A percentile compares a stretch with the other conserved stretches of the same genome.
phyloP scores from a whole-genome alignment of 2,113 vertebrate species.

The Blennius ocellaris region DNA sequence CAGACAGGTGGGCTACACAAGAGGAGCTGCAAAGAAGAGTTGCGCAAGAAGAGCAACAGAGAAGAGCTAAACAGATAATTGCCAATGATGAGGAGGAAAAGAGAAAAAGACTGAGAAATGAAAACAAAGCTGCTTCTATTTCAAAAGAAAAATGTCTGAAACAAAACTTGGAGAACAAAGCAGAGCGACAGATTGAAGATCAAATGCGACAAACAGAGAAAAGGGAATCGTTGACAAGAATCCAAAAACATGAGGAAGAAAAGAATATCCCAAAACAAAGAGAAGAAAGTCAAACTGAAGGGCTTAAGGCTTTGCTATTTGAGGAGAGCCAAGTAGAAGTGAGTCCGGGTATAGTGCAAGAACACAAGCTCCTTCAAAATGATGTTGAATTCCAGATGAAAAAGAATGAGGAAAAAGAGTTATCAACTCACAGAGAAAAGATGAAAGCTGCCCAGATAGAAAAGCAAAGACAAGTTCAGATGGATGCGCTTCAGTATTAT shows the following conservation, averaged over 20 bases:
- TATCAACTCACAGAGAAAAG: constrained; percentile 26
- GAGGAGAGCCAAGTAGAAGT: constrained; percentile 21
- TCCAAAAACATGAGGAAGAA: constrained; percentile 8
- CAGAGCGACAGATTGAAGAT: constrained; percentile 8
- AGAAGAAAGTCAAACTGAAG: constrained; percentile 20
- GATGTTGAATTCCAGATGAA: constrained; percentile 16
- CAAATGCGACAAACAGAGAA: background rate
- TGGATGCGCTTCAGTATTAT: constrained; percentile 80
- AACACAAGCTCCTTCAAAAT: constrained; percentile 15
- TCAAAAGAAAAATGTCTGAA: constrained; percentile 7
- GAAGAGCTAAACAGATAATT: constrained; percentile 27
- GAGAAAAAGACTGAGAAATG: constrained; percentile 21
- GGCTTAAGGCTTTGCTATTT: constrained; percentile 4
- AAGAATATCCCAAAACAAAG: constrained; percentile 24
- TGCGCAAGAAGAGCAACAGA: constrained; percentile 35
- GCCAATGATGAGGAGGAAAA: constrained; percentile 21
- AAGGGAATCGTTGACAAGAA: constrained; percentile 2
- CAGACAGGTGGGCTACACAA: background rate
- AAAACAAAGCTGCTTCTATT: background rate
- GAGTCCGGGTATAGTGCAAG: constrained; percentile 26
- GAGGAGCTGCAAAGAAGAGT: background rate
- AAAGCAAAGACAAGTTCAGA: constrained; percentile 43
- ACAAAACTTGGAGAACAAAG: constrained; percentile 5
- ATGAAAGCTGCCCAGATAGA: constrained; percentile 27
- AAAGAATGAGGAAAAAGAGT: constrained; percentile 23